These are phyloP conservation scores for Pomatorhinus ruficollis DNA, from an alignment of 2,113 vertebrate genomes.

Conservation along the genomic window DNA sequence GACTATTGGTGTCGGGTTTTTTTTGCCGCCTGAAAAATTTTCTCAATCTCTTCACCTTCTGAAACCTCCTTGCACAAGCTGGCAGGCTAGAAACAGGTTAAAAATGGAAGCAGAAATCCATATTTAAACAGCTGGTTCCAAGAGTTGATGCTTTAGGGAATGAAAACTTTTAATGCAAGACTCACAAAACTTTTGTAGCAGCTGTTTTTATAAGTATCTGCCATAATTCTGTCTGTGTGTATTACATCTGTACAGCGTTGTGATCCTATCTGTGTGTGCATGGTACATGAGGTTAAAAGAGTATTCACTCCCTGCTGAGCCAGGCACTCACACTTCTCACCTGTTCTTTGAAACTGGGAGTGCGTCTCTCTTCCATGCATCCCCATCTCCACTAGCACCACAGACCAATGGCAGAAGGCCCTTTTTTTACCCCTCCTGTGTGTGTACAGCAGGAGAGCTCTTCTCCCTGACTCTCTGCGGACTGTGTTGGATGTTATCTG, in stretches of 20 bases:
- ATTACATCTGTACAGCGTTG: background rate
- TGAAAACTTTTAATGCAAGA: conserved; percentile 4
- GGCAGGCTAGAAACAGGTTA: conserved; percentile 2
- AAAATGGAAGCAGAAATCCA: conserved; percentile 5
- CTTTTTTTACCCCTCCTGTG: background rate
- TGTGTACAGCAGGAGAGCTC: background rate
- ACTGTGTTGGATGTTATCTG: background rate
- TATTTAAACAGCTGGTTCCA: background rate
- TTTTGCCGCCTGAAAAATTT: background rate
- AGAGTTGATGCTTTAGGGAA: background rate
- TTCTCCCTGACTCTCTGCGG: background rate
- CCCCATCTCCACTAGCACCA: rapidly evolving
- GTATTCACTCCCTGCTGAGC: background rate
- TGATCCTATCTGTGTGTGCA: background rate
- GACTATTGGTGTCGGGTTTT: background rate
- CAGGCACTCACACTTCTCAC: background rate
- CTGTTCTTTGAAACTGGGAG: background rate
- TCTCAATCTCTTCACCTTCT: background rate
- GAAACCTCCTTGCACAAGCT: background rate
- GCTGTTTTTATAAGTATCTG: background rate
- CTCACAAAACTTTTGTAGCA: conserved; percentile 1
- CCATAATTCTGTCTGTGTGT: background rate
- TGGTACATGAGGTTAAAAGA: background rate
- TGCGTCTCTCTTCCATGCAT: background rate
- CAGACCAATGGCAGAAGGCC: background rate